Conservation (phyloP, 1,140 invertebrate genomes). For the Drosophila setifemur region DNA sequence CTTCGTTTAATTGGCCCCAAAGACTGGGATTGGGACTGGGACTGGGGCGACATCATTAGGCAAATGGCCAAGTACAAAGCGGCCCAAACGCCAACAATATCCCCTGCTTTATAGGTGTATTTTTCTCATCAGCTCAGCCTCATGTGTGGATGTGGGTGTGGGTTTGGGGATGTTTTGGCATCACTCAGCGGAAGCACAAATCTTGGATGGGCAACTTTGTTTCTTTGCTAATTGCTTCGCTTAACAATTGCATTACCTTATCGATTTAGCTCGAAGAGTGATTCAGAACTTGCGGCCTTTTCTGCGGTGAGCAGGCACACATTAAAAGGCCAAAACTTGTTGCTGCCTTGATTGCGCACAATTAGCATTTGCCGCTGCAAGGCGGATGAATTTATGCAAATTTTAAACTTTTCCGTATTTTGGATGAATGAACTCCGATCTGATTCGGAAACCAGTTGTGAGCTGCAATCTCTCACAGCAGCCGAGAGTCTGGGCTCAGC, state of each 20-base stretch:
- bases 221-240: slow-evolving; percentile 21
- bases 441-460: slow-evolving; percentile 59
- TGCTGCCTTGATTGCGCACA: slow-evolving; percentile 41
- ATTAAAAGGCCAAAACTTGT: slow-evolving; percentile 40
- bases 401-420: slow-evolving; percentile 80
- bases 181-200: too few species aligned
- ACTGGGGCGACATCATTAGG: slow-evolving; percentile 60
- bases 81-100: background rate
- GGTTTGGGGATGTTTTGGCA: too few species aligned
- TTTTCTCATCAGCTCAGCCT: too few species aligned
- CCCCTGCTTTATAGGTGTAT: too few species aligned
- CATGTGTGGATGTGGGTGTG: slow-evolving; percentile 1
- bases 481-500: background rate
- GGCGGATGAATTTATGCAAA: slow-evolving; percentile 79
- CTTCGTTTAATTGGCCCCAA: slow-evolving; percentile 65
- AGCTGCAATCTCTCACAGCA: slow-evolving; percentile 22
- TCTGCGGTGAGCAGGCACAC: slow-evolving; percentile 6
- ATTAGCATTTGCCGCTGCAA: slow-evolving; percentile 53
- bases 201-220: background rate
- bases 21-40: too few species aligned
- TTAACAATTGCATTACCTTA: slow-evolving; percentile 37
- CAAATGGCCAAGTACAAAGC: slow-evolving; percentile 48
- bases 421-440: slow-evolving; percentile 73
- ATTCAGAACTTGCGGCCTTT: slow-evolving; percentile 38
- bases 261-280: slow-evolving; percentile 34